Percentiles rank a stretch among this genome's conserved stretches.
Evolutionary conservation across 2,888 invertebrate species (phyloP).

Genomic region (Pteria penguin): DNA sequence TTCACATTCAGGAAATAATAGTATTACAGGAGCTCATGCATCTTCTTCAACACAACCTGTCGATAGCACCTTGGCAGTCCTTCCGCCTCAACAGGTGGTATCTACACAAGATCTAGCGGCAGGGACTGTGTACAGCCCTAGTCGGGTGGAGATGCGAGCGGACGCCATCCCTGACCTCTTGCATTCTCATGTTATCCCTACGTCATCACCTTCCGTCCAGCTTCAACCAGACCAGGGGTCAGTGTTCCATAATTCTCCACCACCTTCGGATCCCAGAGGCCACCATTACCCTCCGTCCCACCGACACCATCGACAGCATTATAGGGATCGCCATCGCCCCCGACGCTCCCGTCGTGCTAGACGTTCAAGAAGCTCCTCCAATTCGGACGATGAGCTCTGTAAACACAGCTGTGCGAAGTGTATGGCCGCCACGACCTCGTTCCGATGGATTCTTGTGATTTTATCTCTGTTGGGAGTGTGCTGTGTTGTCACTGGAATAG

Average conservation of each 20-base stretch:
- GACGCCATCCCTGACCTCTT: constrained; percentile 73
- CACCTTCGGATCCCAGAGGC: constrained; percentile 33
- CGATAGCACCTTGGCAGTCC: no score
- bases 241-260: constrained; percentile 32
- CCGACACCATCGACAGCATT: constrained; percentile 57
- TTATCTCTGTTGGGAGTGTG: constrained; percentile 76
- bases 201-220: constrained; percentile 15
- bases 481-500: constrained; percentile 78
- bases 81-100: no score
- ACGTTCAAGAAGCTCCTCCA: constrained; percentile 55
- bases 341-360: constrained; percentile 52
- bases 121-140: neutral
- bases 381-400: constrained; percentile 56
- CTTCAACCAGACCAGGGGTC: constrained; percentile 29
- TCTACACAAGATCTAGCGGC: constrained; percentile 55
- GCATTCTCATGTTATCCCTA: constrained; percentile 68
- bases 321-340: constrained; percentile 38
- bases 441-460: constrained; percentile 77
- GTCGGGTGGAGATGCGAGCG: constrained; percentile 42
- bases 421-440: constrained; percentile 72
- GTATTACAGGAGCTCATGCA: no score
- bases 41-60: no score
- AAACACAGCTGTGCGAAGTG: constrained; percentile 75
- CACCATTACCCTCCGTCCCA: constrained; percentile 44
- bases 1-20: no score